Conservation (phyloP, 1,140 invertebrate species). For the Anoplophora glabripennis region DNA sequence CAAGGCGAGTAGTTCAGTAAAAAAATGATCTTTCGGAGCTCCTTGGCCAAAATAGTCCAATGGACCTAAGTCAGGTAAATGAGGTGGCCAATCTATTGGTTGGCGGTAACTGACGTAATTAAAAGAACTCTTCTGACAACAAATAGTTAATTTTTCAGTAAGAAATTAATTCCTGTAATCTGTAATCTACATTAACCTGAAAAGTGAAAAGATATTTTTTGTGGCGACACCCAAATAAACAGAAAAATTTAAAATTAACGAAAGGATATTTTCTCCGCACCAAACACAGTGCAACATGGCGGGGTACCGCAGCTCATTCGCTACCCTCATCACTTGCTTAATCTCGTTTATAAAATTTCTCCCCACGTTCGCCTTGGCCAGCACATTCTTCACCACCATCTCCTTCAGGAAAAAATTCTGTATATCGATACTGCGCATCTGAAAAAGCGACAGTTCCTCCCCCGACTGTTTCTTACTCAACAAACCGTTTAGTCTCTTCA, state of each 20-base stretch:
- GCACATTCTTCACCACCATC: conserved; percentile 32
- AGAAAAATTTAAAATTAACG: conserved; percentile 10
- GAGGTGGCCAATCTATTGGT: background rate
- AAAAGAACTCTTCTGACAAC: background rate
- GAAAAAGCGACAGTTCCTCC: conserved; percentile 31
- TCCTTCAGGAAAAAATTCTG: conserved; percentile 41
- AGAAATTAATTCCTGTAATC: background rate
- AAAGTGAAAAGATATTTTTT: background rate
- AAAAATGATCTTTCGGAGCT: too few species aligned
- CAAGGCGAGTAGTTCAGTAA: too few species aligned
- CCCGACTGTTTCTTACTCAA: conserved; percentile 22
- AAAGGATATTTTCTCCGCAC: conserved; percentile 44
- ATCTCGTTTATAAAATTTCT: conserved; percentile 35
- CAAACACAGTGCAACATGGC: conserved; percentile 32
- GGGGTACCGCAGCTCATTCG: conserved; percentile 40
- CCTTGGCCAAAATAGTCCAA: too few species aligned
- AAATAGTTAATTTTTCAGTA: background rate
- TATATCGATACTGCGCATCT: conserved; percentile 33
- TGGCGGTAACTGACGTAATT: background rate
- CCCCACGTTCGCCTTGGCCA: conserved; percentile 33
- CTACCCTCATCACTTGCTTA: conserved; percentile 28
- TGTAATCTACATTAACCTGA: background rate
- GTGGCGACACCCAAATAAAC: background rate
- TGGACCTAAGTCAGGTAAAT: too few species aligned
- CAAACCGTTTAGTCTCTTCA: conserved; percentile 30